These are phyloP conservation scores for Temnothorax curvispinosus DNA, from an alignment of 1,140 invertebrate species.

Conservation along the genomic window DNA sequence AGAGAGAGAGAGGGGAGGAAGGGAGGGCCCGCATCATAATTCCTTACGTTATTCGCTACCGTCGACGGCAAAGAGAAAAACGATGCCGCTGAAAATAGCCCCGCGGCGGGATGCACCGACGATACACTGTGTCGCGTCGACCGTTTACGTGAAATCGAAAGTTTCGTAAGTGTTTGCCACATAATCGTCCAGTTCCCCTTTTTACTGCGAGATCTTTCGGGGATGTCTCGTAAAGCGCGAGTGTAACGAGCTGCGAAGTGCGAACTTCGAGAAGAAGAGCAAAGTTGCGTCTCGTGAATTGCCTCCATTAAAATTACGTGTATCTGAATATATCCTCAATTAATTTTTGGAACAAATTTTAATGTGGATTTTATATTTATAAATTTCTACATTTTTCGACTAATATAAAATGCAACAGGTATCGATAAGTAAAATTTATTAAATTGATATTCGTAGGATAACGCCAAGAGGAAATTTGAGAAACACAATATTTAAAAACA, in stretches of 20 bases:
- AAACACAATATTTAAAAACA: not conserved
- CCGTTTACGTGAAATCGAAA: slow-evolving; percentile 65
- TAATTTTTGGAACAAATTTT: not conserved
- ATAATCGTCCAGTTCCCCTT: slow-evolving; percentile 17
- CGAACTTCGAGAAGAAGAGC: not conserved
- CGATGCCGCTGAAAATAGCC: slow-evolving; percentile 70
- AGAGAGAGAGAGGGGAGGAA: not conserved
- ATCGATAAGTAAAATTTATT: not conserved
- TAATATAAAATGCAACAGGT: not conserved
- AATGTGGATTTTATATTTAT: not conserved
- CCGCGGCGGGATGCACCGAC: slow-evolving; percentile 32
- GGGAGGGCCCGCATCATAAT: slow-evolving; percentile 79
- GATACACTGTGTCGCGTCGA: slow-evolving; percentile 14
- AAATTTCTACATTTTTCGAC: not conserved
- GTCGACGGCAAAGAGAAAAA: slow-evolving; percentile 71
- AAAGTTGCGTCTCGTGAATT: slow-evolving; percentile 6
- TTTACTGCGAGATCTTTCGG: slow-evolving; percentile 28
- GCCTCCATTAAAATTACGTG: not conserved
- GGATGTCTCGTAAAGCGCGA: slow-evolving; percentile 37
- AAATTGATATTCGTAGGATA: not conserved
- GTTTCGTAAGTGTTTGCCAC: slow-evolving; percentile 27
- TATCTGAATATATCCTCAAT: not conserved
- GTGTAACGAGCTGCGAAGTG: slow-evolving; percentile 17
- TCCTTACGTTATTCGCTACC: slow-evolving; percentile 77
- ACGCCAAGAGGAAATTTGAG: not conserved